These are phyloP conservation scores for Pandion haliaetus DNA, from an alignment of 2,113 vertebrate genomes.

Conservation along the genomic window DNA sequence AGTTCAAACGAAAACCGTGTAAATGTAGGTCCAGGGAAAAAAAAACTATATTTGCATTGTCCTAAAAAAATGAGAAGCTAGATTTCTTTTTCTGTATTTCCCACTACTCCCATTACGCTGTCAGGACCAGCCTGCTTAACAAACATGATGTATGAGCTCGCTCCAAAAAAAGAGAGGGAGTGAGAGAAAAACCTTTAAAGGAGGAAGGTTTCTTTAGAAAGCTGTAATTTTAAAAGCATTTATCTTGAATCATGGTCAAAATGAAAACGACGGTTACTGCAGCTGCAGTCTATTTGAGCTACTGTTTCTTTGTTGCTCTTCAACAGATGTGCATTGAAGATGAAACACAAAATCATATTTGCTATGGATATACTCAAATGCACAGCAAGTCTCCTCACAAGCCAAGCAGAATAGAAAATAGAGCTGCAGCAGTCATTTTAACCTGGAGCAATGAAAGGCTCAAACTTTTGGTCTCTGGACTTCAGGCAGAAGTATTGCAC, in stretches of 20 bases:
- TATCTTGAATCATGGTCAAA: constrained; percentile 43
- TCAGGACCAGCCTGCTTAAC: background rate
- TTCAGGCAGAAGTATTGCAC: background rate
- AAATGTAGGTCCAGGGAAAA: background rate
- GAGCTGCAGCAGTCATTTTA: background rate
- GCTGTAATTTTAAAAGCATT: constrained; percentile 58
- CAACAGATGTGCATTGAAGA: constrained; percentile 55
- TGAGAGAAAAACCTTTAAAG: constrained; percentile 2
- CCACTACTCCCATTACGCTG: background rate
- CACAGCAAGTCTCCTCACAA: constrained; percentile 23
- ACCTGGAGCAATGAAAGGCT: background rate
- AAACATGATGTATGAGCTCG: background rate
- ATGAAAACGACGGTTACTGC: background rate
- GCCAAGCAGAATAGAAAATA: background rate
- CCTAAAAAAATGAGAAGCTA: background rate
- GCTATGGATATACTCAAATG: background rate
- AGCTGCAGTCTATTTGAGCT: constrained; percentile 56
- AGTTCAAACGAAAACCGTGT: background rate
- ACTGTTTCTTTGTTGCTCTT: constrained; percentile 16
- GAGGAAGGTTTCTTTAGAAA: constrained; percentile 18
- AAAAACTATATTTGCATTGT: background rate
- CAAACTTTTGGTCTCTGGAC: background rate
- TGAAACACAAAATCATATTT: constrained; percentile 42
- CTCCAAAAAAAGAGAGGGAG: background rate
- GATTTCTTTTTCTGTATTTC: background rate